Base-by-base conservation (phyloP, 2,113 vertebrate species). In the Lipotes vexillifer region DNA sequence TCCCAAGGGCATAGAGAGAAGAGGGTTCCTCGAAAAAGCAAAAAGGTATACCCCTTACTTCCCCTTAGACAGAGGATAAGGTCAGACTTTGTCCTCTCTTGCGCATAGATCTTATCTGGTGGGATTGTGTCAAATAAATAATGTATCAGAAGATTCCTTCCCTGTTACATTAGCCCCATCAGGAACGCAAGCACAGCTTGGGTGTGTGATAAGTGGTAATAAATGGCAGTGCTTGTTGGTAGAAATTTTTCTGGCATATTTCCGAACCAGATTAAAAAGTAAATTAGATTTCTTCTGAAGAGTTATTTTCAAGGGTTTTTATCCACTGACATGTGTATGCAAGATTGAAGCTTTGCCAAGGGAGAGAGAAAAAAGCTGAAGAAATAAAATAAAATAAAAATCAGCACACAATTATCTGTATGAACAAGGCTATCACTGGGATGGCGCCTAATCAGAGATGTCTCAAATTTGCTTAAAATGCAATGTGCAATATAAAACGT, bases 241-340 rank as follows among this genome's bases (percentile, higher is more conserved):
- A 97, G 97, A 98, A 98, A 98, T 98, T 98, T 77, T 97, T 96
- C 98, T 98, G 98, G 98, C 98, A 98, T 98, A 98, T 99, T 98
- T 99, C 98, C 78, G 59, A 99, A 96, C 97, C 98, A 98, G 98
- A 99, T 99, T 98, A 99, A 99, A 98, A 98, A 98, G 97, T 98
- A 98, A 99, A 99, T 99, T 98, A 98, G 99, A 98, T 98, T 98
- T 98, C 98, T 99, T 98, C 98, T 98, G 97, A 98, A 98, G 98
- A 98, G 98, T 98, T 98, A 93, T 98, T 98, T 98, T 98, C 97
- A 94, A 98, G 98, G 96, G 98, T 98, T 98, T 98, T 98, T 98
- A 98, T 98, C 98, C 98, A 98, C 96, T 95, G 97, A 97, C 97
- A 94, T 97, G 98, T 98, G 96, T 77, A 3, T 97, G 98, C 90